Evolutionary conservation across 2,797 vertebrate genomes (phyloP).

Genomic region (Thamnophis elegans): DNA sequence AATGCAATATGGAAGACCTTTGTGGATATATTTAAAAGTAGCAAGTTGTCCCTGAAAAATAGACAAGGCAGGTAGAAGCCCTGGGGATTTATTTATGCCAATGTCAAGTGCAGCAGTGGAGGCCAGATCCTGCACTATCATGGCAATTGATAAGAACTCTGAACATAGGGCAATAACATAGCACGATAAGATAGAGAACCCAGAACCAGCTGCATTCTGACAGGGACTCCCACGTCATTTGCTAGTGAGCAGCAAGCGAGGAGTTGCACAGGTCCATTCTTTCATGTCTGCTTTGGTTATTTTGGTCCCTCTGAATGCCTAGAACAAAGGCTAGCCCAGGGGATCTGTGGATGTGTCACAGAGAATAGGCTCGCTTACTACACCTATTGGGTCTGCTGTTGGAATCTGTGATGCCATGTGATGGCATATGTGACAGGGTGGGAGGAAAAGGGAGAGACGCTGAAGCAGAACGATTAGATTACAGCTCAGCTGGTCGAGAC

Average conservation of each 20-base stretch:
- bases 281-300: not conserved
- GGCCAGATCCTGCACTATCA: not conserved
- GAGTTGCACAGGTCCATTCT: not conserved
- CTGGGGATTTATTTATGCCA: not conserved
- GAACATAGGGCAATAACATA: not conserved
- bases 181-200: not conserved
- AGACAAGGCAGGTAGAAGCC: not conserved
- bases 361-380: constrained; percentile 37
- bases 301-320: constrained; percentile 16
- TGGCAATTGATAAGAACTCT: not conserved
- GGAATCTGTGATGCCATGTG: constrained; percentile 42
- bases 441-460: constrained; percentile 50
- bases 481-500: constrained; percentile 44
- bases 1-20: not conserved
- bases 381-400: constrained; percentile 25
- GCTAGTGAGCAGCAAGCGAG: not conserved
- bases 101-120: not conserved
- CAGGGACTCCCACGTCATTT: not conserved
- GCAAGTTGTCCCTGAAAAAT: not conserved
- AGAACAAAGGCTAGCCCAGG: constrained; percentile 34
- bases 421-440: constrained; percentile 63
- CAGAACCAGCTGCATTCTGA: not conserved
- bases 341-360: constrained; percentile 59
- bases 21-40: not conserved
- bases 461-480: constrained; percentile 54